Evolutionary conservation across 2,888 invertebrate species (phyloP).

Genomic region (Micoletzkya japonica): DNA sequence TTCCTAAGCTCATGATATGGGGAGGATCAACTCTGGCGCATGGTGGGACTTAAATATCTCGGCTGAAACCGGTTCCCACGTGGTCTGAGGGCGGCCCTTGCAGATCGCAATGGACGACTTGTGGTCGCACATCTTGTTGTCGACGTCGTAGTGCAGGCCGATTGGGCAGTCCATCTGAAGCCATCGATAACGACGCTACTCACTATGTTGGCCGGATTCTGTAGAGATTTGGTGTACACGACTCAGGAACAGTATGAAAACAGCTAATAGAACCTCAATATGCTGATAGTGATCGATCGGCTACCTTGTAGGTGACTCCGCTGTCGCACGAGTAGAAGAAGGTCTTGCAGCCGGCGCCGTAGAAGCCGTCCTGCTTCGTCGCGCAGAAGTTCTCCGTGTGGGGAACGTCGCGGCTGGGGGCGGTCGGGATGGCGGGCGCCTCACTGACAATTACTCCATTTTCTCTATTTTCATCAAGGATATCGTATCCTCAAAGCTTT

Average conservation of each 20-base stretch:
- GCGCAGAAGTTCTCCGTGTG: not conserved
- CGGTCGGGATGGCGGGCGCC: not conserved
- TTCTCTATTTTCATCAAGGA: no score
- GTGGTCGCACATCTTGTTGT: slow-evolving; percentile 13
- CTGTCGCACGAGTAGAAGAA: slow-evolving; percentile 25
- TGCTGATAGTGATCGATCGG: not conserved
- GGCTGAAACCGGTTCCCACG: not conserved
- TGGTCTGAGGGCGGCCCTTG: slow-evolving; percentile 4
- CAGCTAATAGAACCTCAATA: no score
- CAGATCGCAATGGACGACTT: slow-evolving; percentile 12
- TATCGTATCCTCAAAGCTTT: no score
- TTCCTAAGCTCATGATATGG: no score
- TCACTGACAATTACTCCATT: no score
- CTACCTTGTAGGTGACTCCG: slow-evolving; percentile 20
- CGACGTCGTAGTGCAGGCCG: slow-evolving; percentile 19
- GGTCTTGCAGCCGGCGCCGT: not conserved
- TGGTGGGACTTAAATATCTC: no score
- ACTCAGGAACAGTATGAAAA: not conserved
- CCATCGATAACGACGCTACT: not conserved
- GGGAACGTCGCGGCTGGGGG: slow-evolving; percentile 1
- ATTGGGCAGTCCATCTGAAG: slow-evolving; percentile 15
- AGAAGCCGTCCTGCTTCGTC: not conserved
- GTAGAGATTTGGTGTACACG: not conserved
- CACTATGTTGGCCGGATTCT: not conserved
- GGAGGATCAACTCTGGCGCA: no score